Evolutionary conservation across 2,113 vertebrate genomes (phyloP).

Genomic region (Aplodontia rufa): DNA sequence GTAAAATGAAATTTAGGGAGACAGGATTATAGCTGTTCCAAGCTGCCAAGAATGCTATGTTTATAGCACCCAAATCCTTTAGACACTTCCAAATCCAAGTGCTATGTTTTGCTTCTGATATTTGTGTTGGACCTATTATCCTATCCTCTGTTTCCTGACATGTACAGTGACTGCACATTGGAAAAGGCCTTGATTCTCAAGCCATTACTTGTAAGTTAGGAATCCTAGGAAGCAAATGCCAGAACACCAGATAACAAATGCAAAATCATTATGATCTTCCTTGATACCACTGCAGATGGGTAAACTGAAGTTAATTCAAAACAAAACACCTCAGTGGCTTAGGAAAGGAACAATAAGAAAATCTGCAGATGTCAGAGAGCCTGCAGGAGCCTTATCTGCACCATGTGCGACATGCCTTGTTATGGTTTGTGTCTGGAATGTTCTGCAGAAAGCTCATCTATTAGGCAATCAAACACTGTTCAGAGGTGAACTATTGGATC

Average conservation of each 20-base stretch:
- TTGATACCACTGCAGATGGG: not conserved
- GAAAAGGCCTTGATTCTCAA: not conserved
- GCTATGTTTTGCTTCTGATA: not conserved
- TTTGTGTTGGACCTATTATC: not conserved
- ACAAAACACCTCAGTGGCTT: not conserved
- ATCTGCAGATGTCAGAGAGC: not conserved
- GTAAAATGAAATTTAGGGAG: slow-evolving; percentile 60
- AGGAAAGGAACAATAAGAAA: not conserved
- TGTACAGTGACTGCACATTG: not conserved
- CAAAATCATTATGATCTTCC: not conserved
- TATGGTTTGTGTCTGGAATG: too few relatives aligned
- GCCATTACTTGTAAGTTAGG: not conserved
- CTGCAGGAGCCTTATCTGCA: not conserved
- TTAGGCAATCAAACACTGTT: too few relatives aligned
- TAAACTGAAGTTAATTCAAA: slow-evolving; percentile 14
- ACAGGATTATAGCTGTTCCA: not conserved
- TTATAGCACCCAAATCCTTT: slow-evolving; percentile 48
- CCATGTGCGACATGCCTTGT: not conserved
- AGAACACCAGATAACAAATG: not conserved
- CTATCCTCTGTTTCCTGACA: not conserved
- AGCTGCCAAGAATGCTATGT: slow-evolving; percentile 41
- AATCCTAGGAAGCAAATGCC: not conserved
- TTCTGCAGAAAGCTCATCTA: too few relatives aligned
- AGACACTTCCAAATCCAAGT: slow-evolving; percentile 55
- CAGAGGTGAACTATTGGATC: too few relatives aligned